Percentiles rank a stretch among this genome's conserved stretches.
phyloP scores from a whole-genome alignment of 2,888 invertebrate genomes.

The Emmelina monodactyla region DNA sequence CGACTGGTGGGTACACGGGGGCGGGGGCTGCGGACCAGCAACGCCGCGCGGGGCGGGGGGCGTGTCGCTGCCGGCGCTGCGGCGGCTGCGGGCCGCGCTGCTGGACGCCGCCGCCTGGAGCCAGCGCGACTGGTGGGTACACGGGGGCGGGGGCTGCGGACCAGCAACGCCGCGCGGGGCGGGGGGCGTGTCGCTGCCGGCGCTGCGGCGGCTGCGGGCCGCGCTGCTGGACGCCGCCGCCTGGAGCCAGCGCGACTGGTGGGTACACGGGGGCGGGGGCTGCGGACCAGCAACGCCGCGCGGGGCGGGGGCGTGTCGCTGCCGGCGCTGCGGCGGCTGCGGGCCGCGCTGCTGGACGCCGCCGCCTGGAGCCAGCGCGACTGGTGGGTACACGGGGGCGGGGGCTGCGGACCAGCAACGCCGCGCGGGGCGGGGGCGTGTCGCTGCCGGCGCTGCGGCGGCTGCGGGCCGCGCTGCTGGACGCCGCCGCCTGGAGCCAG shows the following conservation, averaged over 20 bases:
- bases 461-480: constrained; percentile 74
- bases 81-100: constrained; percentile 76
- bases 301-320: background rate
- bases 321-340: background rate
- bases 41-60: constrained; percentile 75
- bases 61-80: constrained; percentile 65
- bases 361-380: constrained; percentile 63
- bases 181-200: constrained; percentile 12
- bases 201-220: background rate
- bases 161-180: constrained; percentile 23
- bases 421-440: constrained; percentile 73
- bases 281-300: background rate
- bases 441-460: constrained; percentile 63
- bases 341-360: background rate
- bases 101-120: constrained; percentile 80
- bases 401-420: constrained; percentile 82
- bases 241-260: constrained; percentile 50
- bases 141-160: constrained; percentile 27
- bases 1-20: too few species aligned
- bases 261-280: constrained; percentile 13
- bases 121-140: constrained; percentile 77
- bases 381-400: too few species aligned
- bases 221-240: background rate
- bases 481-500: constrained; percentile 80
- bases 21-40: constrained; percentile 85